Conservation (phyloP, 2,797 vertebrate species). For the Clarias fuscus region DNA sequence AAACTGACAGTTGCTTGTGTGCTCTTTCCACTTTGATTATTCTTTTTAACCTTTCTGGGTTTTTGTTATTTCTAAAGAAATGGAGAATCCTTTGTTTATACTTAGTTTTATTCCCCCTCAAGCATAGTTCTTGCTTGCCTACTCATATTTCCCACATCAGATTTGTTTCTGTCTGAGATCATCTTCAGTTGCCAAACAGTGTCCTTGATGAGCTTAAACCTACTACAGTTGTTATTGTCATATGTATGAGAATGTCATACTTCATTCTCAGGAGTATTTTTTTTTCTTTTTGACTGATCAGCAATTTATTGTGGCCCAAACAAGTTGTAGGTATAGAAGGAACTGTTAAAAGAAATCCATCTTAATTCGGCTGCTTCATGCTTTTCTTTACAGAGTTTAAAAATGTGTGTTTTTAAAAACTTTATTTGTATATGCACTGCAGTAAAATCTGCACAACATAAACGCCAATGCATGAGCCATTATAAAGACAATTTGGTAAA, state of each 20-base stretch:
- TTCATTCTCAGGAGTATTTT: too few species aligned
- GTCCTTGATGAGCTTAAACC: not conserved
- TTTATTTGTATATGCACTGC: not conserved
- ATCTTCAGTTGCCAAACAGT: not conserved
- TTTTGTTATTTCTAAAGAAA: conserved; percentile 51
- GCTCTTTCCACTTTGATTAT: conserved; percentile 62
- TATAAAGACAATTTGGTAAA: not conserved
- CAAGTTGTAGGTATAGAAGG: not conserved
- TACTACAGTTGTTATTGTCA: not conserved
- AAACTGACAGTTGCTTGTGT: conserved; percentile 65
- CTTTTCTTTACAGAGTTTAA: not conserved
- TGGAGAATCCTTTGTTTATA: conserved; percentile 54
- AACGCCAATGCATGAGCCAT: not conserved
- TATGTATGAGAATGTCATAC: not conserved
- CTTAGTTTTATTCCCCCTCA: conserved; percentile 44
- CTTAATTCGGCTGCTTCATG: not conserved
- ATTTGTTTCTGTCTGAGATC: not conserved
- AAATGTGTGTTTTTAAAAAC: not conserved
- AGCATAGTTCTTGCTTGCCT: conserved; percentile 5
- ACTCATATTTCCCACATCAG: not conserved
- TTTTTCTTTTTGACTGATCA: not conserved
- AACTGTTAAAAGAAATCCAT: not conserved
- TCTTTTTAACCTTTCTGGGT: conserved; percentile 55
- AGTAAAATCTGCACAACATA: not conserved
- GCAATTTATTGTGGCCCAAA: not conserved